Percentiles rank a stretch among this genome's conserved stretches.
Evolutionary conservation across 2,797 vertebrate genomes (phyloP).

Genomic region (Paramormyrops hopkinsi): DNA sequence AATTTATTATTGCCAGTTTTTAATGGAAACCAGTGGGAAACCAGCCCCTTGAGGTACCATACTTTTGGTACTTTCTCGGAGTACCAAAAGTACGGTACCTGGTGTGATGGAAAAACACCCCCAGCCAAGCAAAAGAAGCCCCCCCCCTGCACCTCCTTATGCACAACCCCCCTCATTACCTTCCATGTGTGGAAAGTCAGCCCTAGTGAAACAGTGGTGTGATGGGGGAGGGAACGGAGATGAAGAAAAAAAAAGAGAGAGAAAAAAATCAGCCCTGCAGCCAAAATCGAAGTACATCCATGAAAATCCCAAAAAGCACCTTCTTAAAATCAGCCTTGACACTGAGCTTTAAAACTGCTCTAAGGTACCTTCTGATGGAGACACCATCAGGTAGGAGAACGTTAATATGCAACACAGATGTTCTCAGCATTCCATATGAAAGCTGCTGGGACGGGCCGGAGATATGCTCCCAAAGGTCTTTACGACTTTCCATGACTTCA

Average conservation of each 20-base stretch:
- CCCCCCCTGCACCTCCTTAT: constrained; percentile 29
- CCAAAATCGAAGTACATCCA: neutral
- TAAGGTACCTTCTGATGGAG: neutral
- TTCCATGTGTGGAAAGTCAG: constrained; percentile 25
- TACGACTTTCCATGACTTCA: constrained; percentile 44
- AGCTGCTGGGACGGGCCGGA: constrained; percentile 29
- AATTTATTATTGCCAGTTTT: no score
- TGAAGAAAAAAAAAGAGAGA: neutral
- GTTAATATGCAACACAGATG: constrained; percentile 24
- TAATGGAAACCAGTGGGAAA: no score
- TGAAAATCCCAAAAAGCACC: neutral
- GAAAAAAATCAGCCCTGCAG: neutral
- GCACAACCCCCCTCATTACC: constrained; percentile 20
- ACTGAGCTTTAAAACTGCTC: neutral
- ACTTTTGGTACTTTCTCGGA: no score
- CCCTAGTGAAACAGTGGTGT: neutral
- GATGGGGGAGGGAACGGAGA: neutral
- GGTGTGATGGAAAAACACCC: neutral
- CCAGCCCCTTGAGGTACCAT: no score
- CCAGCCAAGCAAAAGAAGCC: neutral
- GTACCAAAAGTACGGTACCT: neutral
- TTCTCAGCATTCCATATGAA: constrained; percentile 35
- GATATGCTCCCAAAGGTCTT: constrained; percentile 39
- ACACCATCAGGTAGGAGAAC: neutral
- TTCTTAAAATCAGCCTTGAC: neutral